Evolutionary conservation across 2,113 vertebrate species (phyloP).

Genomic region (Megaceryle maxima): DNA sequence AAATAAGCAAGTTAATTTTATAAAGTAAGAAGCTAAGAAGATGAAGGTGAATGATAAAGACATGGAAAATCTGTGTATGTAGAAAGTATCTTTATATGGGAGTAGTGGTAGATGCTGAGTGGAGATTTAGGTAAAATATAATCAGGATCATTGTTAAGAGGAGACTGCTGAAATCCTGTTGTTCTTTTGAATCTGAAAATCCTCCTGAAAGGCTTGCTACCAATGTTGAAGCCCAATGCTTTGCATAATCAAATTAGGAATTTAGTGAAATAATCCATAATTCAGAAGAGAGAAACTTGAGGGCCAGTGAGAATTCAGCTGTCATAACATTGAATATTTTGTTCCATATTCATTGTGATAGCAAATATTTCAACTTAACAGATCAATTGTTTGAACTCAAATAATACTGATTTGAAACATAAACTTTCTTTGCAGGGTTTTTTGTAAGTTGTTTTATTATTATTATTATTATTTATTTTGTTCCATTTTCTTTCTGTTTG

Average conservation of each 20-base stretch:
- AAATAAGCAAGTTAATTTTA: not conserved
- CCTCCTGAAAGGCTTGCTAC: not conserved
- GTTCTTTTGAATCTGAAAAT: not conserved
- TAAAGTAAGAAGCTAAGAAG: not conserved
- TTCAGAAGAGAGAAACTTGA: not conserved
- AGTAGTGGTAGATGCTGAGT: not conserved
- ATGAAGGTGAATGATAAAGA: not conserved
- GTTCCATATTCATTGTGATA: not conserved
- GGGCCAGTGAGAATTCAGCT: not conserved
- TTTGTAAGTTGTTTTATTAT: not conserved
- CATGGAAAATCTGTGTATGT: not conserved
- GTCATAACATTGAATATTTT: not conserved
- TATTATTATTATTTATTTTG: not conserved
- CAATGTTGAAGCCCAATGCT: accelerated
- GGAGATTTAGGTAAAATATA: not conserved
- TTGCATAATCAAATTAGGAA: not conserved
- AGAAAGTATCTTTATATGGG: not conserved
- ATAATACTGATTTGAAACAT: not conserved
- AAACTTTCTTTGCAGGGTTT: not conserved
- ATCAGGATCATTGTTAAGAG: not conserved
- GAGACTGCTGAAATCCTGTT: not conserved
- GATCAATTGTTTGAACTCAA: not conserved
- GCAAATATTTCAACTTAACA: not conserved
- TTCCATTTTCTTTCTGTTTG: not conserved
- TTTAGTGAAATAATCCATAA: not conserved